Evolutionary conservation across 2,113 vertebrate species (phyloP).

Genomic region (Lucifuga dentata): DNA sequence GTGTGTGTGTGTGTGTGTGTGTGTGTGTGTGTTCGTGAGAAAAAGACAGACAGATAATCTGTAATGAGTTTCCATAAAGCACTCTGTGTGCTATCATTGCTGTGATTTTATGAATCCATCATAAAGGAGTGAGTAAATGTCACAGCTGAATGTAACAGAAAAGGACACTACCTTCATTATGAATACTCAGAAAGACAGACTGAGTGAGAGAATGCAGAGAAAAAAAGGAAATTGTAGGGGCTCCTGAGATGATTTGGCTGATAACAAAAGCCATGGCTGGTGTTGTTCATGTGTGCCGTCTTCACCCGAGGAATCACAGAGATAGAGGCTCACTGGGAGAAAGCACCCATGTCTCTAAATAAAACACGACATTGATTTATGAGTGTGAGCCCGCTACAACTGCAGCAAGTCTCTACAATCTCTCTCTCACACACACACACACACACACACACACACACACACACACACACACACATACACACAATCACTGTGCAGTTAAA

Average conservation of each 20-base stretch:
- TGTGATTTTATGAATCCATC: constrained; percentile 77
- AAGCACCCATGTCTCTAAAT: constrained; percentile 69
- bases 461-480: constrained; percentile 40
- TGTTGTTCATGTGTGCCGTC: constrained; percentile 56
- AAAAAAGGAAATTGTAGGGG: constrained; percentile 60
- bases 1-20: constrained; percentile 39
- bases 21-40: constrained; percentile 4
- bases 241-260: constrained; percentile 60
- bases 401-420: constrained; percentile 51
- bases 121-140: constrained; percentile 76
- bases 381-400: constrained; percentile 57
- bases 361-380: constrained; percentile 80
- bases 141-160: constrained; percentile 63
- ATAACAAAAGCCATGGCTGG: constrained; percentile 63
- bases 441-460: too few species aligned
- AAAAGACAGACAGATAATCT: constrained; percentile 64
- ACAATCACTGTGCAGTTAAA: constrained; percentile 59
- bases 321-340: constrained; percentile 33
- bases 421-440: constrained; percentile 33
- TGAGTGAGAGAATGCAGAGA: constrained; percentile 43
- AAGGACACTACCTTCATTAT: constrained; percentile 50
- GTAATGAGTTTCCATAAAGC: constrained; percentile 77
- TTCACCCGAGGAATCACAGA: constrained; percentile 35
- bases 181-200: constrained; percentile 37
- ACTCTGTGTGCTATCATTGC: constrained; percentile 64